These are phyloP conservation scores for Chesias legatella DNA, from an alignment of 2,888 invertebrate genomes.

Conservation along the genomic window DNA sequence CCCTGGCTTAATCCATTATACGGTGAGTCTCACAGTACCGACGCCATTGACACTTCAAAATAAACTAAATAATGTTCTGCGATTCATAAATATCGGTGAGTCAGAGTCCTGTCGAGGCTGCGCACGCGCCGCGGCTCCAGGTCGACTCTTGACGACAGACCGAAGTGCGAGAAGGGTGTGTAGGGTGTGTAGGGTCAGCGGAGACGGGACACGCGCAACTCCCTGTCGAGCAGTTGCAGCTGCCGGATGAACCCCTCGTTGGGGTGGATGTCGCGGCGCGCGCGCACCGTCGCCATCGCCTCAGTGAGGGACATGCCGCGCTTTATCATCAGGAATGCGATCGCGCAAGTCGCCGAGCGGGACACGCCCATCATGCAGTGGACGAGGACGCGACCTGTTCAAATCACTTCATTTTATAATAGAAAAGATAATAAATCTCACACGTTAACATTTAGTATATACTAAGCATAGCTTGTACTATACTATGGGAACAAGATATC, in stretches of 20 bases:
- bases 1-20: too few species aligned
- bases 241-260: slow-evolving; percentile 91
- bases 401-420: too few species aligned
- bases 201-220: slow-evolving; percentile 75
- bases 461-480: too few species aligned
- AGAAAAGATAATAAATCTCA: too few species aligned
- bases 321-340: slow-evolving; percentile 90
- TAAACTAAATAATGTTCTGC: slow-evolving; percentile 1
- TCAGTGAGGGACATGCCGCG: slow-evolving; percentile 87
- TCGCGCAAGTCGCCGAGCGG: slow-evolving; percentile 88
- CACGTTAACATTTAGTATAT: too few species aligned
- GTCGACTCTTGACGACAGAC: slow-evolving; percentile 36
- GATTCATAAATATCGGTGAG: slow-evolving; percentile 26
- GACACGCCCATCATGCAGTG: slow-evolving; percentile 92
- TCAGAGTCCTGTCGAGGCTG: slow-evolving; percentile 56
- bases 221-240: slow-evolving; percentile 84
- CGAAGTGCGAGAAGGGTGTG: slow-evolving; percentile 51
- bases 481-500: too few species aligned
- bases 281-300: slow-evolving; percentile 86
- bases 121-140: slow-evolving; percentile 44
- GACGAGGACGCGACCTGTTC: slow-evolving; percentile 90
- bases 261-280: slow-evolving; percentile 86
- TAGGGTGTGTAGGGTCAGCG: slow-evolving; percentile 68
- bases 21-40: too few species aligned
- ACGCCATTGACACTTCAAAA: slow-evolving; percentile 7